Conservation (phyloP, 2,888 invertebrate genomes). For the Conops quadrifasciatus region DNA sequence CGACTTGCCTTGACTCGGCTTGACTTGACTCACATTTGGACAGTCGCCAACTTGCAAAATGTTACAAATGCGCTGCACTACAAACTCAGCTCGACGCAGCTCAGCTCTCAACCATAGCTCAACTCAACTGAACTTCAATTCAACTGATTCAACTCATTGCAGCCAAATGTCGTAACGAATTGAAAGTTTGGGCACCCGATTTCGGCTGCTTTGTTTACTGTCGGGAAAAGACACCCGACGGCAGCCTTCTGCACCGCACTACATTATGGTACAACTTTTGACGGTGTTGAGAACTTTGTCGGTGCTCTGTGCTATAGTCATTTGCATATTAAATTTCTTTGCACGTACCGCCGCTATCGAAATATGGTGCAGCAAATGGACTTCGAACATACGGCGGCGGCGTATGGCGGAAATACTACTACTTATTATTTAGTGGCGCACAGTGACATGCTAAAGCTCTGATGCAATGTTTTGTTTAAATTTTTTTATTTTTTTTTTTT, state of each 20-base stretch:
- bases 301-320: slow-evolving; percentile 31
- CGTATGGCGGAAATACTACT: not conserved
- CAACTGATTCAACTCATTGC: slow-evolving; percentile 13
- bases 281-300: slow-evolving; percentile 37
- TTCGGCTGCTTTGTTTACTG: not conserved
- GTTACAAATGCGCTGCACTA: slow-evolving; percentile 28
- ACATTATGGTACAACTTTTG: slow-evolving; percentile 21
- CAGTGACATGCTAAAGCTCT: not conserved
- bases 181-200: not conserved
- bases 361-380: slow-evolving; percentile 5
- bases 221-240: not conserved
- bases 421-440: not conserved
- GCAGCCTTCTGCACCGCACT: not conserved
- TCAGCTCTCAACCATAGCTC: not conserved
- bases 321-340: slow-evolving; percentile 36
- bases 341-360: slow-evolving; percentile 3
- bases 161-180: slow-evolving; percentile 33
- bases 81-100: slow-evolving; percentile 3
- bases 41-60: slow-evolving; percentile 42
- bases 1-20: not conserved
- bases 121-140: slow-evolving; percentile 1
- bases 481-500: too few relatives aligned
- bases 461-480: not conserved
- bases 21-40: slow-evolving; percentile 36
- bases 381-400: not conserved